Evolutionary conservation across 2,797 vertebrate genomes (phyloP), one percentile per base, ranked within the genome.

Genomic region (Lagocephalus sceleratus): DNA sequence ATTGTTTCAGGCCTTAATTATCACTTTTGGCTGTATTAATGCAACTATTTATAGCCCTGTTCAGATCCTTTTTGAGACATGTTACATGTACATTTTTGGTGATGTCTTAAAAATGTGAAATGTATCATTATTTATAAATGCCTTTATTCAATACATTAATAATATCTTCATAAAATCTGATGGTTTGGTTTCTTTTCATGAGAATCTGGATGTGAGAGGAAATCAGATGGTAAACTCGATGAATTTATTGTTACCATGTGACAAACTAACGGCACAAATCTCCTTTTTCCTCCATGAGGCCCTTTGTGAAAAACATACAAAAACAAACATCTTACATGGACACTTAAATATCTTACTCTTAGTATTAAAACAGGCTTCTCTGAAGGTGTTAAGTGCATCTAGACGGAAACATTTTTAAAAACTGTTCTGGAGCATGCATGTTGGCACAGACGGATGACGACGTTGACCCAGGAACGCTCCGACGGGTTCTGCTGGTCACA

Each of bases 61-160:
- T 55, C 58, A 71, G 62, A 76, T 70, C 72, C 58, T 78, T 73
- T 70, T 81, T 59, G 75, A 68, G 14, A 82, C 61, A 75, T 73
- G 69, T 79, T 66, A 71, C 67, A 56, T 84, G 86, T 88, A 70
- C 16, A 56, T 63, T 63, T 58, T 76, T 71, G 69, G 70, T 88
- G 85, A 71, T 58, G 84, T 92, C 76, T 82, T 85, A 71, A 81
- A 83, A 85, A 85, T 84, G 84, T 90, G 86, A 89, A 84, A 77
- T 82, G 79, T 86, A 78, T 78, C 76, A 65, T 79, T 79, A 89
- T 90, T 90, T 87, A 88, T 86, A 89, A 90, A 90, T 81, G 78
- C 78, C 66, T 89, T 87, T 84, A 80, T 83, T 83, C 64, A 80
- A 83, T 87, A 85, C 56, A 81, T 86, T 85, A 79, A 83, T 65